Percentiles rank a stretch among this genome's conserved stretches.
Evolutionary conservation across 2,113 vertebrate species (phyloP).

Genomic region (Accipiter virgatus): DNA sequence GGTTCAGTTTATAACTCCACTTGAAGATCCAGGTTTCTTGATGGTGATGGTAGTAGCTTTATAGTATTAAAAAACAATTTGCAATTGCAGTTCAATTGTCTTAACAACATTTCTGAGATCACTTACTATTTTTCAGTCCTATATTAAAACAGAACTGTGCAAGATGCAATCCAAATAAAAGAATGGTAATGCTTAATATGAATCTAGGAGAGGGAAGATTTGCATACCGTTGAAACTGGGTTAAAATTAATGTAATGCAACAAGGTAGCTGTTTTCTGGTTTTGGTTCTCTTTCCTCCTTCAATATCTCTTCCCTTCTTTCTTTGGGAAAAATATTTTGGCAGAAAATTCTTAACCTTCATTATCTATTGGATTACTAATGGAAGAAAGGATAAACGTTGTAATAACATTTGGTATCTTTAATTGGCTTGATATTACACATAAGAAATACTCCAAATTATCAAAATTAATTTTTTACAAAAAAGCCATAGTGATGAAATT

Average conservation of each 20-base stretch:
- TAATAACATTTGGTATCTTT: neutral
- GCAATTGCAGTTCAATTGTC: neutral
- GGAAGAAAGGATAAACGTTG: neutral
- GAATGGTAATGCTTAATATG: neutral
- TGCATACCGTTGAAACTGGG: neutral
- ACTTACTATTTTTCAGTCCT: neutral
- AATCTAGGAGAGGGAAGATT: neutral
- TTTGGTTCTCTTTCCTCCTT: no score
- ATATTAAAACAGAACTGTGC: neutral
- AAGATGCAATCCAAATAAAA: neutral
- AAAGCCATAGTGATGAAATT: neutral
- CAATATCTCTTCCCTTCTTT: neutral
- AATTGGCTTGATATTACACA: neutral
- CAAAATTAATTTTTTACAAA: neutral
- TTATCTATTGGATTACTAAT: neutral
- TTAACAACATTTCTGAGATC: neutral
- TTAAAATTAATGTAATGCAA: neutral
- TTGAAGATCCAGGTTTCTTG: neutral
- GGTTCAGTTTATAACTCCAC: neutral
- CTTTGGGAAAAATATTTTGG: neutral
- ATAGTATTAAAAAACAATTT: neutral
- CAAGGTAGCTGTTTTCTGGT: neutral
- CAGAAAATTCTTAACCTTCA: neutral
- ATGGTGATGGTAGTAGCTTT: neutral
- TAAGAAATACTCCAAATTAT: neutral